Evolutionary conservation across 2,888 invertebrate species (phyloP).

Genomic region (Aphelenchoides bicaudatus): DNA sequence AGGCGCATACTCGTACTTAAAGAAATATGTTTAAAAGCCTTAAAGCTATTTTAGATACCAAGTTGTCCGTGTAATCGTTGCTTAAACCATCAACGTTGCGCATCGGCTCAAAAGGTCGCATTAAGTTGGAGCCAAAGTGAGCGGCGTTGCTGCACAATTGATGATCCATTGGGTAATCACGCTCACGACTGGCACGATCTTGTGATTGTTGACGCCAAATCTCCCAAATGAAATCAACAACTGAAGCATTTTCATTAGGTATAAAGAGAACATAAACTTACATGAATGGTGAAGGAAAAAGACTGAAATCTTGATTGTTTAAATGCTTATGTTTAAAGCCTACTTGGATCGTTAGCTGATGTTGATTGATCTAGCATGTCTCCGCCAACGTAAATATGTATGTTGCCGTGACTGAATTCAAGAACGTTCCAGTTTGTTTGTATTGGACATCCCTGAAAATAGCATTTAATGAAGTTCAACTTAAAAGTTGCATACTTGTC

Average conservation of each 20-base stretch:
- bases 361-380: constrained; percentile 57
- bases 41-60: too few species aligned
- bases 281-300: constrained; percentile 61
- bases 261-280: too few species aligned
- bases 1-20: constrained; percentile 47
- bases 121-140: constrained; percentile 34
- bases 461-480: constrained; percentile 21
- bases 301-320: too few species aligned
- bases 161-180: constrained; percentile 40
- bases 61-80: constrained; percentile 52
- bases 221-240: constrained; percentile 61
- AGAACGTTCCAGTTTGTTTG: constrained; percentile 43
- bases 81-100: constrained; percentile 46
- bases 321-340: too few species aligned
- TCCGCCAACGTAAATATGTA: constrained; percentile 58
- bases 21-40: too few species aligned
- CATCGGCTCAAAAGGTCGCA: constrained; percentile 50
- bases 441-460: constrained; percentile 31
- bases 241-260: too few species aligned
- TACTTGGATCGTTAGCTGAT: constrained; percentile 61
- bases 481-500: constrained; percentile 31
- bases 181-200: constrained; percentile 40
- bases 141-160: constrained; percentile 5
- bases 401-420: constrained; percentile 52
- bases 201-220: constrained; percentile 44